Conservation (phyloP, 2,888 invertebrate species). For the Odontocolon sp. region DNA sequence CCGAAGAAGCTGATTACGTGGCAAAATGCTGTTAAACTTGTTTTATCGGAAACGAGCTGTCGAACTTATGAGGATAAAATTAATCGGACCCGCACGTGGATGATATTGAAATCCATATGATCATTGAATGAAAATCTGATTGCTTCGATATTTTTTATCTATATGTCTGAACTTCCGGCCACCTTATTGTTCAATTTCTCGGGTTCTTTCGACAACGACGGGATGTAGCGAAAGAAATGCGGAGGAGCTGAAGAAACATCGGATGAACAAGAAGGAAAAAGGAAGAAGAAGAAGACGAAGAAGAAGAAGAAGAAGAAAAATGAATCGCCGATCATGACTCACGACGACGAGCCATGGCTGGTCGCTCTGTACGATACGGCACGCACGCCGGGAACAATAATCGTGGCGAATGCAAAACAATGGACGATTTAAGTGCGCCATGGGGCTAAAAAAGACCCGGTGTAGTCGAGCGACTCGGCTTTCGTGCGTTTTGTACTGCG, state of each 20-base stretch:
- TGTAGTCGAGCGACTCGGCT: slow-evolving; percentile 11
- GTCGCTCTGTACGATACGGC: slow-evolving; percentile 59
- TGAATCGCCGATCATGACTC: slow-evolving; percentile 54
- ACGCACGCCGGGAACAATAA: slow-evolving; percentile 63
- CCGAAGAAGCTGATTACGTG: background rate
- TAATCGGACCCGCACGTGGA: too few species aligned
- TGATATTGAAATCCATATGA: too few species aligned
- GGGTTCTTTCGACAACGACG: background rate
- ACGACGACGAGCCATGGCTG: slow-evolving; percentile 36
- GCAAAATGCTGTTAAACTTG: background rate
- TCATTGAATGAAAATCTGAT: too few species aligned
- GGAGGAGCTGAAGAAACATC: background rate
- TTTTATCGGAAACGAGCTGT: background rate
- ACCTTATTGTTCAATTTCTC: background rate
- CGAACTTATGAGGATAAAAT: too few species aligned
- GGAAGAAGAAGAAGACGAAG: slow-evolving; percentile 2
- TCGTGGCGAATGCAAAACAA: slow-evolving; percentile 66
- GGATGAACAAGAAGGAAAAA: background rate
- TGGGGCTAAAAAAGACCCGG: slow-evolving; percentile 51
- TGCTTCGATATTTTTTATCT: too few species aligned
- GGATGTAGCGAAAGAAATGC: background rate
- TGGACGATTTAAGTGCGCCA: slow-evolving; percentile 60
- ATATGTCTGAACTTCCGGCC: background rate
- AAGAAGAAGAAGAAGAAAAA: slow-evolving; percentile 6
- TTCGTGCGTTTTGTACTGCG: background rate